These are phyloP conservation scores for Torymus aiolomorphi DNA, from an alignment of 2,888 invertebrate species.

Conservation along the genomic window DNA sequence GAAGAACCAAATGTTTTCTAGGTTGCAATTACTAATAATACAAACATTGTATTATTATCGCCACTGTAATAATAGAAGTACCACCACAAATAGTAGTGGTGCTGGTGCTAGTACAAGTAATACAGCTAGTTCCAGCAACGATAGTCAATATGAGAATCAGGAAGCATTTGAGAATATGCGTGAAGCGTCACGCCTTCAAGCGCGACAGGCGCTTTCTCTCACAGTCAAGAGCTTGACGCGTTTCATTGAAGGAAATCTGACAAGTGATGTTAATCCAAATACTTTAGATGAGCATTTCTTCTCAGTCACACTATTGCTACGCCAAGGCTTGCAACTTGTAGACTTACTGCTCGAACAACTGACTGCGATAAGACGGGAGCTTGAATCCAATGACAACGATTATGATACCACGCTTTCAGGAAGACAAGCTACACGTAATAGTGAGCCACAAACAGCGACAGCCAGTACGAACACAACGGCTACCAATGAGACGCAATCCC, in stretches of 20 bases:
- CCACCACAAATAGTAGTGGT: too few relatives aligned
- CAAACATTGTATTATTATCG: too few relatives aligned
- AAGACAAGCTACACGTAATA: not conserved
- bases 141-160: constrained; percentile 52
- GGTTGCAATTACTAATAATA: too few relatives aligned
- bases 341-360: constrained; percentile 77
- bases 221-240: constrained; percentile 76
- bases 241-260: constrained; percentile 75
- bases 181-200: constrained; percentile 63
- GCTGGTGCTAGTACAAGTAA: too few relatives aligned
- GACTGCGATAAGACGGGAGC: constrained; percentile 64
- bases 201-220: constrained; percentile 74
- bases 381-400: constrained; percentile 65
- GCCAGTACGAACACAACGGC: constrained; percentile 15
- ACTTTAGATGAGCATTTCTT: constrained; percentile 57
- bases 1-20: too few relatives aligned
- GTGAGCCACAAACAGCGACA: constrained; percentile 3
- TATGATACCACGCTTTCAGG: not conserved
- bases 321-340: constrained; percentile 76
- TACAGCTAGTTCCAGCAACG: too few relatives aligned
- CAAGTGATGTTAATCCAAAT: constrained; percentile 63
- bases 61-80: too few relatives aligned
- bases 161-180: constrained; percentile 63
- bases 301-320: constrained; percentile 71
- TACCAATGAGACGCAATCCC: not conserved